phyloP scores from a whole-genome alignment of 1,140 invertebrate genomes.

The Melitaea cinxia region DNA sequence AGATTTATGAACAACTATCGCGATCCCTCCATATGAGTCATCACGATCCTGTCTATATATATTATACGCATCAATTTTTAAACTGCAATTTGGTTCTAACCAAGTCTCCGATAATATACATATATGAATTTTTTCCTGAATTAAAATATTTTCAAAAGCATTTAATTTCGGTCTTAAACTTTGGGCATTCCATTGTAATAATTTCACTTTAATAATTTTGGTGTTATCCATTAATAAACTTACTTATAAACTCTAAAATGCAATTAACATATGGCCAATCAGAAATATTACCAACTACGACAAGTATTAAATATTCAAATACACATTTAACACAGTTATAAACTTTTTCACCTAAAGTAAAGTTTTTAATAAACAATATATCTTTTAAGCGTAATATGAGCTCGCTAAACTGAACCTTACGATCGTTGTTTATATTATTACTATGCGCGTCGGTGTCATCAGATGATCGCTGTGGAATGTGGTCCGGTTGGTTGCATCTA shows the following conservation, averaged over 20 bases:
- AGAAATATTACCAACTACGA: constrained; percentile 1
- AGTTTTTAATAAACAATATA: constrained; percentile 7
- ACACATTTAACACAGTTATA: neutral
- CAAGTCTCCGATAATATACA: constrained; percentile 2
- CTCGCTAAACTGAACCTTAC: neutral
- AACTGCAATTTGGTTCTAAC: neutral
- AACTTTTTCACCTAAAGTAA: constrained; percentile 4
- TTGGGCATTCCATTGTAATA: constrained; percentile 5
- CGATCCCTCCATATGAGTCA: too few species aligned
- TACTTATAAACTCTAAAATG: neutral
- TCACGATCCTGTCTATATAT: constrained; percentile 4
- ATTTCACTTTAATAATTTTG: neutral
- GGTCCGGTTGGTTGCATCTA: too few species aligned
- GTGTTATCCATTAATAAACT: constrained; percentile 3
- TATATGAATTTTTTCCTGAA: constrained; percentile 5
- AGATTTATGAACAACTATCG: constrained; percentile 1
- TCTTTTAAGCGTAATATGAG: constrained; percentile 5
- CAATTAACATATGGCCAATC: neutral
- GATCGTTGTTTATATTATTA: neutral
- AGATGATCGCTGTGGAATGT: neutral
- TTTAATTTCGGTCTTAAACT: constrained; percentile 5
- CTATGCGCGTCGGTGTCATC: constrained; percentile 1
- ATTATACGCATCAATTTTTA: constrained; percentile 4
- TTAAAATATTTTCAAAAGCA: constrained; percentile 3
- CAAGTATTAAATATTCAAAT: constrained; percentile 1